Evolutionary conservation across 2,113 vertebrate species (phyloP).

Genomic region (Rhinoderma darwinii): DNA sequence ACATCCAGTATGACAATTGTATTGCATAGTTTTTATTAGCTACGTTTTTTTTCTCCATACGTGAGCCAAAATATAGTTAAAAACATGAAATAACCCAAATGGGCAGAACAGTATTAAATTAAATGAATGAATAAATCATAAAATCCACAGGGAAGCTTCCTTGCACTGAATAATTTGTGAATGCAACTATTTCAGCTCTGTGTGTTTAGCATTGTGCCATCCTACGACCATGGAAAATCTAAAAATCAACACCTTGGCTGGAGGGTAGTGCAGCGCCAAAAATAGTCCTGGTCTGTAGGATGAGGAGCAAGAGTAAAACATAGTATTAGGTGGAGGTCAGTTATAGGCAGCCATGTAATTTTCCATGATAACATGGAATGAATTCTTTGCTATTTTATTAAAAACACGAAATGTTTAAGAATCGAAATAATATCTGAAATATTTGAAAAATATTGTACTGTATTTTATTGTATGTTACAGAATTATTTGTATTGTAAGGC

Average conservation of each 20-base stretch:
- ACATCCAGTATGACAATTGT: not conserved
- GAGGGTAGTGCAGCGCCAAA: not conserved
- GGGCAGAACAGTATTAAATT: not conserved
- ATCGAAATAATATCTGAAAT: too few relatives aligned
- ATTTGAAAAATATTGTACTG: not conserved
- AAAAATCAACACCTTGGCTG: not conserved
- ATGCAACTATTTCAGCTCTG: not conserved
- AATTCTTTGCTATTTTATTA: not conserved
- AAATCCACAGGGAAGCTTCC: constrained; percentile 1
- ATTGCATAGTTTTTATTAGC: not conserved
- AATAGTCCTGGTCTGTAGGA: not conserved
- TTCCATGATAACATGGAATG: not conserved
- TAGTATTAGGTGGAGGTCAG: not conserved
- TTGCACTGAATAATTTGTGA: constrained; percentile 14
- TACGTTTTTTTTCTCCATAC: not conserved
- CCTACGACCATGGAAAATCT: not conserved
- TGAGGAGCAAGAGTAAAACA: not conserved
- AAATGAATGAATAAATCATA: constrained; percentile 21
- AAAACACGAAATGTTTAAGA: not conserved
- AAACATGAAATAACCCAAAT: not conserved
- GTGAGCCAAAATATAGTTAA: not conserved
- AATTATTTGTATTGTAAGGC: too few relatives aligned
- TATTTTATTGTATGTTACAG: not conserved
- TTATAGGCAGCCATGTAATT: not conserved
- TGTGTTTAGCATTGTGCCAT: not conserved